phyloP scores from a whole-genome alignment of 2,888 invertebrate species.

The Endomychus coccineus region DNA sequence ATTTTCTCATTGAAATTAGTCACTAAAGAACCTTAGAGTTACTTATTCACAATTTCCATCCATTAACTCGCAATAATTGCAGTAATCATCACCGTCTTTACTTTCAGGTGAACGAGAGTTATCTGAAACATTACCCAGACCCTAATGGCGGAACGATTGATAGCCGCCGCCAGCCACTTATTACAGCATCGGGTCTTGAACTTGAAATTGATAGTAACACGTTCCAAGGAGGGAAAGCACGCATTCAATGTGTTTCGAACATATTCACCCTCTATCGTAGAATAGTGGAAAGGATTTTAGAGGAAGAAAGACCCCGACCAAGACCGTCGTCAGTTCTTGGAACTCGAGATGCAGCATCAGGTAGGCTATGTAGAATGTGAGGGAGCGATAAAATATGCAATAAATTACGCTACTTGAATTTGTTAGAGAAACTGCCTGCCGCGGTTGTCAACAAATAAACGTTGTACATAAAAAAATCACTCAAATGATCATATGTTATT shows the following conservation, averaged over 20 bases:
- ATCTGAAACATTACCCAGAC: constrained; percentile 24
- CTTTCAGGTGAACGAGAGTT: constrained; percentile 35
- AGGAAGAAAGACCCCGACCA: constrained; percentile 67
- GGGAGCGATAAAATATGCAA: neutral
- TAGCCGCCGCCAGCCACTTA: constrained; percentile 26
- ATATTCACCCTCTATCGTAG: constrained; percentile 61
- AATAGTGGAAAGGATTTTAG: constrained; percentile 55
- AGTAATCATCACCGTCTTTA: too few relatives aligned
- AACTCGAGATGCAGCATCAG: constrained; percentile 55
- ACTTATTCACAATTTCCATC: too few relatives aligned
- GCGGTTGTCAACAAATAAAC: too few relatives aligned
- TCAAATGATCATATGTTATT: too few relatives aligned
- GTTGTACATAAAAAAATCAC: too few relatives aligned
- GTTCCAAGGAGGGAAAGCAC: constrained; percentile 58
- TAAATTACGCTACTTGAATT: neutral
- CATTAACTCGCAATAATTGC: too few relatives aligned
- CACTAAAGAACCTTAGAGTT: too few relatives aligned
- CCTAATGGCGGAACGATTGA: constrained; percentile 24
- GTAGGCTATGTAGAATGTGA: constrained; percentile 44
- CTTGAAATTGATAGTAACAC: constrained; percentile 56
- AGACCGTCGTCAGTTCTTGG: constrained; percentile 68
- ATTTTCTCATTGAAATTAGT: too few relatives aligned
- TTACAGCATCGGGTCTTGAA: constrained; percentile 44
- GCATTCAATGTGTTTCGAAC: constrained; percentile 59
- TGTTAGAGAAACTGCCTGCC: neutral